Evolutionary conservation across 2,797 vertebrate genomes (phyloP).

Genomic region (Pseudochirops corinnae): DNA sequence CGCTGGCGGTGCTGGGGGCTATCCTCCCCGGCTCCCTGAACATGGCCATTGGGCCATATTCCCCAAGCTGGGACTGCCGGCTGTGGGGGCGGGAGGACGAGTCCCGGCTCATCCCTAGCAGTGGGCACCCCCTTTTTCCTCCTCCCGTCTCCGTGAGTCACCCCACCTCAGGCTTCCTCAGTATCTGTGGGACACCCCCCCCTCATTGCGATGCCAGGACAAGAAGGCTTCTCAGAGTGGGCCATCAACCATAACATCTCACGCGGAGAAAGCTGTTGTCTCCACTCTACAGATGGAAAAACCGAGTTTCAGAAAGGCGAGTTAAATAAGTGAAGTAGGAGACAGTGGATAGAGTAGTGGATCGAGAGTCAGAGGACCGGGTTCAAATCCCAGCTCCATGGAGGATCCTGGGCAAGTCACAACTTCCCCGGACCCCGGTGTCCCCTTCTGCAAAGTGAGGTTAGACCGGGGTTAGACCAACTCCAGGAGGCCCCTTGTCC

Average conservation of each 20-base stretch:
- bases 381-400: conserved; percentile 8
- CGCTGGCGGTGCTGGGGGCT: no score
- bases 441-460: background rate
- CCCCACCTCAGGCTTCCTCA: background rate
- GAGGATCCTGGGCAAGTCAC: background rate
- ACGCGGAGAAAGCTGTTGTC: no score
- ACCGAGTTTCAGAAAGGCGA: conserved; percentile 13
- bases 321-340: background rate
- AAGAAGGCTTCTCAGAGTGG: no score
- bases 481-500: background rate
- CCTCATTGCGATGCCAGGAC: no score
- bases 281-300: background rate
- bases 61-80: no score
- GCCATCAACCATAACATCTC: no score
- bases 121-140: conserved; percentile 14
- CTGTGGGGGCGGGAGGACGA: no score
- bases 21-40: no score
- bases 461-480: background rate
- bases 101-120: background rate
- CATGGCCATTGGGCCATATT: no score
- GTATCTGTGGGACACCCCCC: no score
- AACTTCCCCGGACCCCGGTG: background rate
- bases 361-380: background rate
- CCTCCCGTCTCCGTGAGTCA: background rate
- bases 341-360: background rate